Evolutionary conservation across 2,113 vertebrate species (phyloP), one percentile per base, ranked within the genome.

Genomic region (Gymnobelideus leadbeateri): DNA sequence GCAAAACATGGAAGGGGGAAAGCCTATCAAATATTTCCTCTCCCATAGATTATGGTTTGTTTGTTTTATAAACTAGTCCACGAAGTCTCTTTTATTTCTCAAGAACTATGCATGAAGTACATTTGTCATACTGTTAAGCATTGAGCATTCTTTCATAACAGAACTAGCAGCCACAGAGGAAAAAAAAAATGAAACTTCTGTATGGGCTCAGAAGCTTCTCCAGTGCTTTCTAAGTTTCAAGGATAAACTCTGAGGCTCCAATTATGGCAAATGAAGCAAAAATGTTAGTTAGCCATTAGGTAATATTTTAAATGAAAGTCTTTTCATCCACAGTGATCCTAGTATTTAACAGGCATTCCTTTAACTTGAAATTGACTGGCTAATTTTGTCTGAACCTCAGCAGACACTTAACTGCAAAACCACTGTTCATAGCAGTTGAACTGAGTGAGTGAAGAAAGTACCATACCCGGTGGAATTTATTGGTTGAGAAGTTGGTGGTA

Each of bases 291-390:
- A 98, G 95, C 21, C 25, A 77, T 98, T 96, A 97, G 96, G 98
- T 97, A 95, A 97, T 98, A 96, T 96, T 97, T 97, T 97, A 92
- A 95, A 91, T 90, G 96, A 95, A 97, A 89, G 94, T 19, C 49
- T 95, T 97, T 97, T 97, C 92, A 95, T 89, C 96, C 94, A 97
- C 94, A 97, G 97, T 97, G 77, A 50, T 93, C 95, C 95, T 61
- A 96, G 94, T 97, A 96, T 97, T 96, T 95, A 94, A 89, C 95
- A 92, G 84, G 89, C 96, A 93, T 94, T 94, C 94, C 96, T 95
- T 97, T 97, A 90, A 94, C 91, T 43, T 90, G 94, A 37, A 25
- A 51, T 47, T 94, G 95, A 95, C 94, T 96, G 95, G 97, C 97
- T 96, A 96, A 96, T 96, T 95, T 94, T 96, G 93, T 95, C 90